These are phyloP conservation scores for Eriocheir sinensis DNA, from an alignment of 1,140 invertebrate genomes.

Conservation along the genomic window DNA sequence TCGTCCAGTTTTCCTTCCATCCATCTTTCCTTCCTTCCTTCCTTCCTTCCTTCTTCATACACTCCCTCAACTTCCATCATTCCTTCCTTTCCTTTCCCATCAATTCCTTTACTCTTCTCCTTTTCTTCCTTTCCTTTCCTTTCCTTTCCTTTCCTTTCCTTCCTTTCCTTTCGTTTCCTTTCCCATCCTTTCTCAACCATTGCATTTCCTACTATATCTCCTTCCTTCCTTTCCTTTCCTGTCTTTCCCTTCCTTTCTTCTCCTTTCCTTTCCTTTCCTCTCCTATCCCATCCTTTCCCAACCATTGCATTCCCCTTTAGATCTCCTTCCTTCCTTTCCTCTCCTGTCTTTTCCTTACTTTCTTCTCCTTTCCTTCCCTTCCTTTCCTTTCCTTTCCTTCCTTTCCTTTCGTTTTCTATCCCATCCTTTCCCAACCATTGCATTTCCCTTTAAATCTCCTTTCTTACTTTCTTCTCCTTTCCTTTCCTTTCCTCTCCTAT, in stretches of 20 bases:
- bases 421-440: background rate
- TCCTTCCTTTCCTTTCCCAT: background rate
- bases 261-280: background rate
- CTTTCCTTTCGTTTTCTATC: background rate
- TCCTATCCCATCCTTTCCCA: background rate
- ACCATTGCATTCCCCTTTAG: background rate
- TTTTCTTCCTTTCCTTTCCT: background rate
- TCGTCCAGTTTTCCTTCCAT: too few species aligned
- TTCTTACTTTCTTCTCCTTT: too few species aligned
- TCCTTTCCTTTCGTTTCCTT: background rate
- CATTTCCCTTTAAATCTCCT: too few species aligned
- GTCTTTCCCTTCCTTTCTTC: background rate
- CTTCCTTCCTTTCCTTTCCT: background rate
- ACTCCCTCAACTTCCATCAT: background rate
- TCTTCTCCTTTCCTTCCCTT: background rate
- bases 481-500: too few species aligned
- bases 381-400: background rate
- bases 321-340: background rate
- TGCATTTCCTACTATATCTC: background rate
- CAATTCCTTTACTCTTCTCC: too few species aligned
- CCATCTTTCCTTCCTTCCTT: too few species aligned
- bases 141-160: background rate
- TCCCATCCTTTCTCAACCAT: background rate
- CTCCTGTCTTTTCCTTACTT: background rate
- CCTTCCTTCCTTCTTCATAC: background rate